phyloP scores from a whole-genome alignment of 2,113 vertebrate species.

The Apteryx mantelli region DNA sequence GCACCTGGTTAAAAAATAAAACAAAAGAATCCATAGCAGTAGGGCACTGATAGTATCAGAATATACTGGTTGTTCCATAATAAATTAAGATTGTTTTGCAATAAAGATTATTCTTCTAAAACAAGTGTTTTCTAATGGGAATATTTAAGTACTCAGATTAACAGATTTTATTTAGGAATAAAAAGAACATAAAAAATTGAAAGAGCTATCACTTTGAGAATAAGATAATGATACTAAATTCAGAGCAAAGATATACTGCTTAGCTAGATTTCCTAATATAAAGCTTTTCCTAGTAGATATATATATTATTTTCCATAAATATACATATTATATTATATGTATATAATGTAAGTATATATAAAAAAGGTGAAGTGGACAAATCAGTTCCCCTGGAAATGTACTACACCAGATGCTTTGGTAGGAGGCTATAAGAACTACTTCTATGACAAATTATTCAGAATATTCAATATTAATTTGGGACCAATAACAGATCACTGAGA shows the following conservation, averaged over 20 bases:
- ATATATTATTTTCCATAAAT: background rate
- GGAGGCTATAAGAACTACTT: background rate
- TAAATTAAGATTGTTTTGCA: background rate
- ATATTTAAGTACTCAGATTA: background rate
- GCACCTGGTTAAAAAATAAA: background rate
- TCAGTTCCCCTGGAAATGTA: background rate
- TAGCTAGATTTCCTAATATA: background rate
- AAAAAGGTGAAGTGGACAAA: background rate
- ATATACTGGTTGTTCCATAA: background rate
- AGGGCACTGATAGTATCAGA: background rate
- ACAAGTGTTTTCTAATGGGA: background rate
- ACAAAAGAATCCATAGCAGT: background rate
- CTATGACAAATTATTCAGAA: background rate
- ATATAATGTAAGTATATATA: background rate
- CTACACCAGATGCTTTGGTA: background rate
- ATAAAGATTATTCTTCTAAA: background rate
- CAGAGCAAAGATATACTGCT: background rate
- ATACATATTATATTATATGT: fast-evolving
- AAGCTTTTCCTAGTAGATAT: background rate
- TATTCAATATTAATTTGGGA: background rate
- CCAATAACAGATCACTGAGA: background rate
- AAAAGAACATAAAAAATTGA: background rate
- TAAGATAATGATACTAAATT: background rate
- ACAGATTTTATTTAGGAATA: background rate
- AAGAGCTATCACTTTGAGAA: background rate